phyloP scores from a whole-genome alignment of 2,888 invertebrate genomes.

The Slavum lentiscoides region DNA sequence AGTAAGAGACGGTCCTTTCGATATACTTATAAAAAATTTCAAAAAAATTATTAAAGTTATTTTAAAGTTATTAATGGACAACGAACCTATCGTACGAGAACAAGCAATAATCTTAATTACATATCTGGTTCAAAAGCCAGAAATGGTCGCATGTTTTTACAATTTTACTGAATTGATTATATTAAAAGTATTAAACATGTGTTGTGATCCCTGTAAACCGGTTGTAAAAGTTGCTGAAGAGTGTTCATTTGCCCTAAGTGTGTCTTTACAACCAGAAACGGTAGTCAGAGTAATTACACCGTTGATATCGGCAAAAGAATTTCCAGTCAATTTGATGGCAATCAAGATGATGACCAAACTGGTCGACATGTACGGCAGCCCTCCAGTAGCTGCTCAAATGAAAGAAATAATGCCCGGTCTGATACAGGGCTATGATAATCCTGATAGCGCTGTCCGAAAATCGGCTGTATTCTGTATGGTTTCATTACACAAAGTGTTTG shows the following conservation, averaged over 20 bases:
- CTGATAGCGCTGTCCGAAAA: slow-evolving; percentile 90
- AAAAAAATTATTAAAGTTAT: slow-evolving; percentile 51
- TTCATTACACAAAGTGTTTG: slow-evolving; percentile 84
- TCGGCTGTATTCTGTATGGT: slow-evolving; percentile 98
- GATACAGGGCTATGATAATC: slow-evolving; percentile 87
- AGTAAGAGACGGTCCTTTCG: slow-evolving; percentile 33
- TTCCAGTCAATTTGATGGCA: slow-evolving; percentile 86
- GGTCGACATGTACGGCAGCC: slow-evolving; percentile 74
- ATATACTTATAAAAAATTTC: slow-evolving; percentile 41
- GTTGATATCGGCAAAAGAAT: slow-evolving; percentile 83
- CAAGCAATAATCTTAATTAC: slow-evolving; percentile 48
- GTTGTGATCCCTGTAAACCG: slow-evolving; percentile 73
- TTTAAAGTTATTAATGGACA: slow-evolving; percentile 48
- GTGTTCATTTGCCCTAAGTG: slow-evolving; percentile 68
- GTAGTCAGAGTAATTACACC: slow-evolving; percentile 68
- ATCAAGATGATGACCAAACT: slow-evolving; percentile 88
- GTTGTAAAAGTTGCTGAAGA: slow-evolving; percentile 78
- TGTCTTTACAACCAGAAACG: slow-evolving; percentile 59
- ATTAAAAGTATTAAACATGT: slow-evolving; percentile 84
- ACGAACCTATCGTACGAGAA: slow-evolving; percentile 34
- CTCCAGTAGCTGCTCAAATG: slow-evolving; percentile 71
- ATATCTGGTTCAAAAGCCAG: slow-evolving; percentile 39
- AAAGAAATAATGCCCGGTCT: slow-evolving; percentile 84
- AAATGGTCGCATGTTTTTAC: slow-evolving; percentile 73
- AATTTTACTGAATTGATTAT: slow-evolving; percentile 90